Evolutionary conservation across 2,888 invertebrate genomes (phyloP).

Genomic region (Yponomeuta plumbellus): DNA sequence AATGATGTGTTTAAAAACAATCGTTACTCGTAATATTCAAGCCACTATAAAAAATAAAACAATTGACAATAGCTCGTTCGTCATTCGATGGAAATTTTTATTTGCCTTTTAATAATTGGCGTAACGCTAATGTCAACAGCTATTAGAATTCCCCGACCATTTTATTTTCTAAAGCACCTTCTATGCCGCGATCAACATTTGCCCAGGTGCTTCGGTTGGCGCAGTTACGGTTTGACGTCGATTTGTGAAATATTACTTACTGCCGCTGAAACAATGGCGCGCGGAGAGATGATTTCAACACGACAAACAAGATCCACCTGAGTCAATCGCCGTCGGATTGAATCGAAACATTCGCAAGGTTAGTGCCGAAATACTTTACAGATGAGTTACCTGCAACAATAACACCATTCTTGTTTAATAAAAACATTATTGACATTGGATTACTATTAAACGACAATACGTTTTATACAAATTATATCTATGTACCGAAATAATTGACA

Average conservation of each 20-base stretch:
- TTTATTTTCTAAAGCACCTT: neutral
- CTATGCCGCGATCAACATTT: neutral
- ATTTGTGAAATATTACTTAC: neutral
- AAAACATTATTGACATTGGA: neutral
- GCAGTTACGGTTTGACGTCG: neutral
- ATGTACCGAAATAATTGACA: too few species aligned
- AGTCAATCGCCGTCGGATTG: neutral
- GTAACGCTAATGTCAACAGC: neutral
- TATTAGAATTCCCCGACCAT: neutral
- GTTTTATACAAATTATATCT: too few species aligned
- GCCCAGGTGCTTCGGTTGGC: neutral
- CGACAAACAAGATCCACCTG: neutral
- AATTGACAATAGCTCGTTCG: neutral
- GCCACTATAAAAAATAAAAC: neutral
- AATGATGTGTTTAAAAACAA: neutral
- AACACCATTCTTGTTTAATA: neutral
- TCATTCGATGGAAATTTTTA: neutral
- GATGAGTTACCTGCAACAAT: neutral
- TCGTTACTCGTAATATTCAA: neutral
- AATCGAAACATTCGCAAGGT: neutral
- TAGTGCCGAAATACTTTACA: neutral
- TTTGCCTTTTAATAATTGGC: neutral
- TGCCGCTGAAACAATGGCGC: neutral
- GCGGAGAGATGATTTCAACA: neutral
- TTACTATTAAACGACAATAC: neutral